Evolutionary conservation across 37 sponge, comb jelly and placozoan genomes (phyloP).

Genomic region (Axinella damicornis): DNA sequence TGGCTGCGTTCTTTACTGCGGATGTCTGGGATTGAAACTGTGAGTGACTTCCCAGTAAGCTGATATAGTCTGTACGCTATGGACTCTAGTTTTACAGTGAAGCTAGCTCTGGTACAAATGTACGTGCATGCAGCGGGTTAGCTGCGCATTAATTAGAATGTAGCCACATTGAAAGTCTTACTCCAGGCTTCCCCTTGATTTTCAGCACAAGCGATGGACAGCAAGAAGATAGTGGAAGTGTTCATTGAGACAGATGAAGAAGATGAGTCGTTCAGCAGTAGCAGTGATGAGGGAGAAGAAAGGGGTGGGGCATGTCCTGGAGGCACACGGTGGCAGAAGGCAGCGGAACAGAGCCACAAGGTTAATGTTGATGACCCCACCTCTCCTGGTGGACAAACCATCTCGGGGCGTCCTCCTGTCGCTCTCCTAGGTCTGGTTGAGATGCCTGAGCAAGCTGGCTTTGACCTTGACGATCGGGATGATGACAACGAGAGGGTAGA

Average conservation of each 20-base stretch:
- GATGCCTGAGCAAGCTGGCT: neutral
- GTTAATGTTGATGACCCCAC: too few relatives aligned
- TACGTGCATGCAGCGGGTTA: neutral
- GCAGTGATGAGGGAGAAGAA: slow-evolving; percentile 26
- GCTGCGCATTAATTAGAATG: slow-evolving; percentile 29
- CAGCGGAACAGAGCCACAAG: too few relatives aligned
- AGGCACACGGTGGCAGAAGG: too few relatives aligned
- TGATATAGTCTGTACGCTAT: too few relatives aligned
- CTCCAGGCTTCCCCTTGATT: neutral
- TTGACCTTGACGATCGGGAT: slow-evolving; percentile 27
- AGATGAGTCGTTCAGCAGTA: slow-evolving; percentile 33
- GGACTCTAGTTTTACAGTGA: too few relatives aligned
- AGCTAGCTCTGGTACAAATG: too few relatives aligned
- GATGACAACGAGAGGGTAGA: neutral
- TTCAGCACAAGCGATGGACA: neutral
- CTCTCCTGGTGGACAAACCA: too few relatives aligned
- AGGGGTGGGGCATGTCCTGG: neutral
- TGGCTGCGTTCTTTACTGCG: too few relatives aligned
- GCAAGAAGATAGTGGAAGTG: slow-evolving; percentile 55
- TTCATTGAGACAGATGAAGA: slow-evolving; percentile 53
- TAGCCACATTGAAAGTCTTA: too few relatives aligned
- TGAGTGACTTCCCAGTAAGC: too few relatives aligned
- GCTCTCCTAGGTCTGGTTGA: neutral
- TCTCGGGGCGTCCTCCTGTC: too few relatives aligned
- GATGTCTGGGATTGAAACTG: too few relatives aligned